These are phyloP conservation scores for Lasioglossum morio DNA, from an alignment of 2,888 invertebrate genomes.

Conservation along the genomic window DNA sequence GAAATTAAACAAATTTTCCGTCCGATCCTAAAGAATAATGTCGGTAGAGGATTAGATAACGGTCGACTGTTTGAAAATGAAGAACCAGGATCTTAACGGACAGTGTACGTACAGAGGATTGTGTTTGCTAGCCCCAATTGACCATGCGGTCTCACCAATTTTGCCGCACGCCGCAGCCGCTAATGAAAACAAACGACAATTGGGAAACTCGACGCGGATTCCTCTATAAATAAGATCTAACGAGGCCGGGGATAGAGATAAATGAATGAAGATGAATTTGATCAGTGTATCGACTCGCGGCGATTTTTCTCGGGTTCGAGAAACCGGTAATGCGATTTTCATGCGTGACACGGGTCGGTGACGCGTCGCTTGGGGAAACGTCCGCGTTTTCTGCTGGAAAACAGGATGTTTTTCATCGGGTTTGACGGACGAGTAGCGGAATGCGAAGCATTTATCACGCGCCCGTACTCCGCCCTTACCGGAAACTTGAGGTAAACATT, in stretches of 20 bases:
- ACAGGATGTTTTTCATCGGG: slow-evolving; percentile 61
- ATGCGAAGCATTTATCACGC: slow-evolving; percentile 63
- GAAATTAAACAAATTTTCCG: neutral
- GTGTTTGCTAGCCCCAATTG: neutral
- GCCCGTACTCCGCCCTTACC: slow-evolving; percentile 12
- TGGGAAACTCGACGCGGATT: neutral
- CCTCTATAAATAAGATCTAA: slow-evolving; percentile 7
- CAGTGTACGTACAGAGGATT: neutral
- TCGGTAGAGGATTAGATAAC: neutral
- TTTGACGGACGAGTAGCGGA: slow-evolving; percentile 50
- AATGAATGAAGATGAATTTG: slow-evolving; percentile 15
- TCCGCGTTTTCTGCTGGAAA: slow-evolving; percentile 24
- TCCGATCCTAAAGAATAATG: neutral
- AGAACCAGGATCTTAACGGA: neutral
- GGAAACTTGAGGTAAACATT: slow-evolving; percentile 63
- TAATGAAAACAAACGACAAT: slow-evolving; percentile 13
- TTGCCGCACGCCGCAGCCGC: neutral
- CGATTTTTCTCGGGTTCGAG: slow-evolving; percentile 7
- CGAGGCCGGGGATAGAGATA: neutral
- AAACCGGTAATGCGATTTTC: slow-evolving; percentile 8
- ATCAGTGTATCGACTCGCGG: neutral
- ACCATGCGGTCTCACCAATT: neutral
- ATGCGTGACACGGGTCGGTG: neutral
- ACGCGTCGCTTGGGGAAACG: neutral
- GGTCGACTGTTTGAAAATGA: neutral